Evolutionary conservation across 2,888 invertebrate genomes (phyloP), one percentile per base, ranked within the genome.

Genomic region (Dyspetes luteomarginatus): DNA sequence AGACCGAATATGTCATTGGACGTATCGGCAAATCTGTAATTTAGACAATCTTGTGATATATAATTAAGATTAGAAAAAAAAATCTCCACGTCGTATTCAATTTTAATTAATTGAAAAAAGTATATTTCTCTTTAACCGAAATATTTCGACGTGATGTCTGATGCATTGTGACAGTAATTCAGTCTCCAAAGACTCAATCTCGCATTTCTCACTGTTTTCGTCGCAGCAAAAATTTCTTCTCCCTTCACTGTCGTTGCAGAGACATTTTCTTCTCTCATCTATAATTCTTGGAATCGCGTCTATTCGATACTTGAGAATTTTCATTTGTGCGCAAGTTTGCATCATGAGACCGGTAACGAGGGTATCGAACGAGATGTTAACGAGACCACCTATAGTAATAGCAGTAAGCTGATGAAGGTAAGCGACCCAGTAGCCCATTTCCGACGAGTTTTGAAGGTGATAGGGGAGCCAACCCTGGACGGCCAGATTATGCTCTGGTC

Each of bases 281-380:
- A 64, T 24, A 3, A 48, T 24, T 36, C 62, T 62, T 4, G 82
- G 77, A 73, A 75, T 58, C 0, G 17, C 43, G 12, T 65, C 15
- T 1, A 88, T 52, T n/a, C 89, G 87, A 60, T 85, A 71, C 56
- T 86, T 87, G 0, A 90, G 81, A 28, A 89, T 86, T n/a, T 89
- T 87, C 19, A 90, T 82, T 28, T 90, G 89, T 1, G 87, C 82
- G 41, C 89, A 87, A 4, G 83, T 82, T n/a, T 82, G 72, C 30
- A 85, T 71, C 73, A 86, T 82, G 7, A 86, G 48, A 45, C 83
- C 84, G 17, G 87, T 81, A 2, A 89, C 85, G 5, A 90, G 68
- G 0, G 88, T 88, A 50, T 90, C 89, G 36, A 86, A 88, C 0
- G 84, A 87, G 0, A 88, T 85, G 36, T 88, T 87, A 0, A 86